Base-by-base conservation (phyloP, 2,113 vertebrate species). In the Monarcha castaneiventris region DNA sequence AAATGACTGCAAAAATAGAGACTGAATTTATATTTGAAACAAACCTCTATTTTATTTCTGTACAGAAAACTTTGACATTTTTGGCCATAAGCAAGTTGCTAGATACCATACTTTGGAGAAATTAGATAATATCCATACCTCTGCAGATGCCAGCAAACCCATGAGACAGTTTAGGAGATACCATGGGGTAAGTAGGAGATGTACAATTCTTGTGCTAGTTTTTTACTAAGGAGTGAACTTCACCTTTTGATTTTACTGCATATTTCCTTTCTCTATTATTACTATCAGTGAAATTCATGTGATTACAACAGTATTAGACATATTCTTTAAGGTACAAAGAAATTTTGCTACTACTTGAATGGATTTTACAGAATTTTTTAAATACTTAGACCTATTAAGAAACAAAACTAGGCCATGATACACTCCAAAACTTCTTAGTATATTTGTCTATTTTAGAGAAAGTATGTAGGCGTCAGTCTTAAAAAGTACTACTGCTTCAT, bases 1-100 rank as follows among this genome's bases (percentile, higher is more conserved):
- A 63, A 94, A 92, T 81, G 56, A 96, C 63, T 95, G 94, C 62
- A 96, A 95, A 96, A 97, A 96, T 82, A 91, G 93, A 84, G 86
- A 73, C 32, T 75, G 35, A 64, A 89, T 96, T 94, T 96, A 97
- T 92, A 94, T 96, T 85, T 72, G 90, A 97, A 93, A 76, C 26
- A 90, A 93, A 82, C 46, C 64, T 73, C 71, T 93, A 91, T 86
- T 97, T 96, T 87, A 81, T 64, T 89, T 96, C 71, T 92, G 75
- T 74, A 91, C 33, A 61, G 92, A 94, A 83, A 93, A 74, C 29
- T 44, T 29, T 88, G 72, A 75, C 44, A 86, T 86, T 82, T 82
- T 78, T 94, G 49, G 43, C 43, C 39, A 52, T 77, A 93, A 82
- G n/a, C 44, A 75, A 67, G 69, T 89, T 91, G 11, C 37, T 96